Percentiles rank a stretch among this genome's conserved stretches.
These are phyloP conservation scores for Lonchura striata DNA, from an alignment of 2,113 vertebrate species.

Conservation along the genomic window DNA sequence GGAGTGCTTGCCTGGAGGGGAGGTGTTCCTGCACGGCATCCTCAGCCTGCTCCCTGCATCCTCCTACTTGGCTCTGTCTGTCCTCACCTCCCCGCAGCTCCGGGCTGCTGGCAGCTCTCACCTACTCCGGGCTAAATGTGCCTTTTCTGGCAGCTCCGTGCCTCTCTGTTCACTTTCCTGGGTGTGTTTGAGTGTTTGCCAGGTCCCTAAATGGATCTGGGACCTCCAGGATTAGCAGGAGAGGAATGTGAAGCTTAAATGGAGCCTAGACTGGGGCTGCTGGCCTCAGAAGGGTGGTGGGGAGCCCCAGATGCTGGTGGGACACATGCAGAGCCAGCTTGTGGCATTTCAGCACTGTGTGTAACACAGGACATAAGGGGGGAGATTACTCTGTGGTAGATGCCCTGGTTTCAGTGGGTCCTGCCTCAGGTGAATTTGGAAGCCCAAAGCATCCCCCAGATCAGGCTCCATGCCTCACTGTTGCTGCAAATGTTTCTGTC, in stretches of 20 bases:
- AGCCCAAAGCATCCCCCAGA: neutral
- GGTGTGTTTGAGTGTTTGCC: neutral
- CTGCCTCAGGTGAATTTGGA: neutral
- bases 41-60: neutral
- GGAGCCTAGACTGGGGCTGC: neutral
- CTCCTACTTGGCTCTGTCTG: neutral
- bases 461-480: neutral
- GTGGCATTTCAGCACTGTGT: neutral
- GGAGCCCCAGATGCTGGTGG: neutral
- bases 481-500: neutral
- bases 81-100: neutral
- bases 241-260: neutral
- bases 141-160: neutral
- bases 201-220: neutral
- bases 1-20: neutral
- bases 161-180: neutral
- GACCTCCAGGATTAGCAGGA: neutral
- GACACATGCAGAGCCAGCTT: neutral
- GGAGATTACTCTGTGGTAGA: neutral
- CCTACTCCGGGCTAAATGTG: fast-evolving
- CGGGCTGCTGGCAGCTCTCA: neutral
- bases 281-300: neutral
- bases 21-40: neutral
- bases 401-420: neutral
- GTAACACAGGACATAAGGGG: neutral